Percentiles rank a stretch among this genome's conserved stretches.
Conservation (phyloP, 2,113 vertebrate genomes). For the Hippocampus zosterae region DNA sequence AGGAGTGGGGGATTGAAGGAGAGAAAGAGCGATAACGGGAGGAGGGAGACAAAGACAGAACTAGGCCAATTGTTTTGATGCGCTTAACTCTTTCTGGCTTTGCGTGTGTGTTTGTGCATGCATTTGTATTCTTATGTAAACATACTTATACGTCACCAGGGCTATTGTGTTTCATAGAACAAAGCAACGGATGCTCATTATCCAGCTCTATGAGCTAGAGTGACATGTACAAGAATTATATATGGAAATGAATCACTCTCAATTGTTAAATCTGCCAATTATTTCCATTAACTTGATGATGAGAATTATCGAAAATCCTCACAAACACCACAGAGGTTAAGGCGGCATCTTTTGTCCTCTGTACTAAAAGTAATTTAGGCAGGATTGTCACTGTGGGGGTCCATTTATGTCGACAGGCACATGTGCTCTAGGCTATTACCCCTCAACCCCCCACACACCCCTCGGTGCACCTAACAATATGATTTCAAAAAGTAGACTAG, state of each 20-base stretch:
- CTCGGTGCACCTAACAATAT: no score
- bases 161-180: slow-evolving; percentile 1
- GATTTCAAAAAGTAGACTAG: no score
- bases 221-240: neutral
- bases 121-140: slow-evolving; percentile 37
- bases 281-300: neutral
- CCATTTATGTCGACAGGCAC: no score
- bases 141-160: neutral
- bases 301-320: neutral
- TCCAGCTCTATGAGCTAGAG: neutral
- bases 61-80: slow-evolving; percentile 65
- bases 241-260: neutral
- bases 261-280: neutral
- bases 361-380: neutral
- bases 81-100: slow-evolving; percentile 48
- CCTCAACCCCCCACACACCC: no score
- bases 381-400: no score
- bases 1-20: slow-evolving; percentile 53
- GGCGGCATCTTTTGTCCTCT: neutral
- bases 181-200: slow-evolving; percentile 6
- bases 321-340: slow-evolving; percentile 2
- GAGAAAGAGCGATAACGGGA: slow-evolving; percentile 45
- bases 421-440: no score
- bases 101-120: slow-evolving; percentile 18
- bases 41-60: slow-evolving; percentile 58